A percentile compares a stretch with the other conserved stretches of the same genome.
These are phyloP conservation scores for Pelvicachromis taeniatus DNA, from an alignment of 2,113 vertebrate species.

Conservation along the genomic window DNA sequence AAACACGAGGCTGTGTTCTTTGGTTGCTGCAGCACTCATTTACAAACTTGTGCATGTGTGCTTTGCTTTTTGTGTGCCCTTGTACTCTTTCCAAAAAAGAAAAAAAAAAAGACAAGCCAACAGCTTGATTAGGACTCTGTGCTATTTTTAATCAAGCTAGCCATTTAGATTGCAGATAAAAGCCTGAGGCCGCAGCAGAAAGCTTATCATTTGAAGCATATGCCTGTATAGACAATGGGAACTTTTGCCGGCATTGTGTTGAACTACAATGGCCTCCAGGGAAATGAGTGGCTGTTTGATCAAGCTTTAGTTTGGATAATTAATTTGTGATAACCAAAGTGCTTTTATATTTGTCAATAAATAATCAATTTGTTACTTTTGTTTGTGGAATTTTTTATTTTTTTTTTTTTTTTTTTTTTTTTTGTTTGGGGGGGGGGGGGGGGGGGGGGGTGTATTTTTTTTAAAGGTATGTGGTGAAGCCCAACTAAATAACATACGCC, in stretches of 20 bases:
- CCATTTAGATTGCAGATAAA: conserved; percentile 55
- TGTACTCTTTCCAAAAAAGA: background rate
- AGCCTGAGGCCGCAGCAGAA: background rate
- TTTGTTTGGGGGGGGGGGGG: too few relatives aligned
- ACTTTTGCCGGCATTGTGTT: conserved; percentile 26
- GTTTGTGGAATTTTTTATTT: background rate
- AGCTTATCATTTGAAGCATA: conserved; percentile 52
- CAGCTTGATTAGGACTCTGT: conserved; percentile 29
- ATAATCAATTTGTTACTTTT: background rate
- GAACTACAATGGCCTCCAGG: conserved; percentile 2
- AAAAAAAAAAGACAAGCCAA: background rate
- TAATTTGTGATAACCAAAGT: background rate
- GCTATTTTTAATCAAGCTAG: conserved; percentile 37
- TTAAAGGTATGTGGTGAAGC: background rate
- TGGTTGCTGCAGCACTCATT: background rate
- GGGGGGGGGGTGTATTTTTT: background rate
- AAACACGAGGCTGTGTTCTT: background rate
- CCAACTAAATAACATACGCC: background rate
- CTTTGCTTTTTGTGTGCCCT: background rate
- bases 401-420: too few relatives aligned
- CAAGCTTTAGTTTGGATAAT: background rate
- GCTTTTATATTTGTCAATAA: background rate
- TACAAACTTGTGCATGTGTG: background rate
- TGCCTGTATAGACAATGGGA: conserved; percentile 42
- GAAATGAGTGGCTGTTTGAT: background rate